Evolutionary conservation across 2,797 vertebrate genomes (phyloP), one percentile per base, ranked within the genome.

Genomic region (Acanthurus tractus): DNA sequence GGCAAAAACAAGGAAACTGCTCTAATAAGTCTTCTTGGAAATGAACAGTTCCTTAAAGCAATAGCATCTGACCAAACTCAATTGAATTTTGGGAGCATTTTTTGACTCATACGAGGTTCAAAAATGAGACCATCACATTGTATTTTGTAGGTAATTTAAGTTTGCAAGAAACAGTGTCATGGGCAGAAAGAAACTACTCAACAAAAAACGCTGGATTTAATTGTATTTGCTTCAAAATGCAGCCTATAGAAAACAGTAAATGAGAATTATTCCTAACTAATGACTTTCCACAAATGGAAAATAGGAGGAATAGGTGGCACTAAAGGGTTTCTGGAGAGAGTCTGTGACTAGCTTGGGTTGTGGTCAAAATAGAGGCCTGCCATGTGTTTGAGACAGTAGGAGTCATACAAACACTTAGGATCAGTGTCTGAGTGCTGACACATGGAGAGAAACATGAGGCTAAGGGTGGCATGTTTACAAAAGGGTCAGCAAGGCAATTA

Each of bases 331-430:
- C 25, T 29, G 25, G 25, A 29, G 25, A 29, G 25, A 29, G 25
- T 29, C 25, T 29, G 25, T 29, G 25, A 18, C 10, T 11, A 34
- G 15, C 23, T 44, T 1, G 0, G 12, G n/a, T 11, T 55, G 67
- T 50, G 54, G 22, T 40, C 6, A 63, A 44, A 57, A 56, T 13
- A 38, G 61, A 58, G 8, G 20, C 3, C 42, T 38, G 63, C 58
- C 81, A 81, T 72, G 70, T 83, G 84, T 69, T 86, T n/a, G 3
- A 44, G 82, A 81, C 74, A 81, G 57, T 3, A 3, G 36, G 67
- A 66, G 34, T 23, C 63, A 79, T 59, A 52, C 50, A 75, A 50
- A 78, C 76, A 70, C 77, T 72, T 62, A 8, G 3, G 17, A 1
- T 74, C 17, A 52, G 48, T 2, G 1, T 45, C 42, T 44, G 44